phyloP scores from a whole-genome alignment of 2,797 vertebrate genomes.

The Coregonus suidteri region DNA sequence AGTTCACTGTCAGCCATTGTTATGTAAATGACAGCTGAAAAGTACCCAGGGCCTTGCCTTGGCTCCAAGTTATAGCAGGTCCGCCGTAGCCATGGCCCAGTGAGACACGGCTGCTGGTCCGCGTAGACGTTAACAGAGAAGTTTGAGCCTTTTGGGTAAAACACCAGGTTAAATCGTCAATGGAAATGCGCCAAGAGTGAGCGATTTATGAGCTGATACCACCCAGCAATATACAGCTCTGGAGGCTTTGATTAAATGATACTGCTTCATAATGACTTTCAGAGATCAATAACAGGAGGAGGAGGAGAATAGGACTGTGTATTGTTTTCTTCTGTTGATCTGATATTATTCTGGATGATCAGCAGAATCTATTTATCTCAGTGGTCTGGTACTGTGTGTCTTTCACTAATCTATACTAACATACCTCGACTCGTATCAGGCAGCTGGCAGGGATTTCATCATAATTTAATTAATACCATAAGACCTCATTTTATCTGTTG shows the following conservation, averaged over 20 bases:
- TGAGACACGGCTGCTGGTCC: too few relatives aligned
- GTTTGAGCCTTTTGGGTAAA: too few relatives aligned
- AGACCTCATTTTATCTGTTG: background rate
- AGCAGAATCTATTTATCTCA: background rate
- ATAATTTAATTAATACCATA: background rate
- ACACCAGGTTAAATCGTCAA: too few relatives aligned
- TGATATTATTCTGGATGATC: background rate
- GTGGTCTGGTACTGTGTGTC: background rate
- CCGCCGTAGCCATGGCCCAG: too few relatives aligned
- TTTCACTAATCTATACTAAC: background rate
- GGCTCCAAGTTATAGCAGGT: too few relatives aligned
- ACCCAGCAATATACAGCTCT: background rate
- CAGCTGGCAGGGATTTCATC: background rate
- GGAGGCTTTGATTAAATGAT: constrained; percentile 8
- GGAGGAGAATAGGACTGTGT: background rate
- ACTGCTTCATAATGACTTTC: constrained; percentile 1
- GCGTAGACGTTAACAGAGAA: too few relatives aligned
- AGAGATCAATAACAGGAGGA: background rate
- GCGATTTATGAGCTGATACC: background rate
- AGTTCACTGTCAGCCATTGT: too few relatives aligned
- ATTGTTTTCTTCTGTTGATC: background rate
- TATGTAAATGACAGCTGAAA: too few relatives aligned
- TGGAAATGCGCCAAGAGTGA: background rate
- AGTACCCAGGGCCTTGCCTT: too few relatives aligned
- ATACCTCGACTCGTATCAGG: background rate